Percentiles rank a stretch among this genome's conserved stretches.
Evolutionary conservation across 2,113 vertebrate species (phyloP).

Genomic region (Gallinago paraguaiae): DNA sequence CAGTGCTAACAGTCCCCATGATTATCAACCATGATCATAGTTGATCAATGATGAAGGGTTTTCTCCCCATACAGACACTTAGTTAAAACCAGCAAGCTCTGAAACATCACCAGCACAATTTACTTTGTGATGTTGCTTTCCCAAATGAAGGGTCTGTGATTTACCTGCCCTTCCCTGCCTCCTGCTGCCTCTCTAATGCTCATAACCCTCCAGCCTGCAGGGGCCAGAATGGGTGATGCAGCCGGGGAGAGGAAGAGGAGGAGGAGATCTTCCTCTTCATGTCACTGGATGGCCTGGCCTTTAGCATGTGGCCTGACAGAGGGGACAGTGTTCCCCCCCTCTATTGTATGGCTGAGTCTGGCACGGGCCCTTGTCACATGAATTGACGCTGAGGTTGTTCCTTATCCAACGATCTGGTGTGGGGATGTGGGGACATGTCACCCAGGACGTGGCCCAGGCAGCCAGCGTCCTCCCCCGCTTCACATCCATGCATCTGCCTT

Average conservation of each 20-base stretch:
- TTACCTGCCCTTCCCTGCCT: background rate
- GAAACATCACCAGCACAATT: background rate
- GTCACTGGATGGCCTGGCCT: background rate
- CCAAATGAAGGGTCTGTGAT: background rate
- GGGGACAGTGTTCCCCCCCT: background rate
- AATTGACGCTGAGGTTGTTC: background rate
- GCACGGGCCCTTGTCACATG: background rate
- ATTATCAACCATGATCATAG: background rate
- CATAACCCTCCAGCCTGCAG: rapidly evolving
- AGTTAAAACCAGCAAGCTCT: background rate
- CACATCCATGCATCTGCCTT: background rate
- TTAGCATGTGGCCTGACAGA: background rate
- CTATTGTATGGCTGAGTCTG: background rate
- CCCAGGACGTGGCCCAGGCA: background rate
- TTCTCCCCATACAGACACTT: background rate
- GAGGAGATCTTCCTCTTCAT: background rate
- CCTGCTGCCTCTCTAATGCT: background rate
- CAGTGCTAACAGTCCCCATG: background rate
- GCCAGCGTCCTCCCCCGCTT: rapidly evolving
- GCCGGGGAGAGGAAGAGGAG: background rate
- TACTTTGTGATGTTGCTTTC: background rate
- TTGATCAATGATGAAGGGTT: background rate
- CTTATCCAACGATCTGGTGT: background rate
- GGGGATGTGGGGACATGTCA: background rate
- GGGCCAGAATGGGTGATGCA: rapidly evolving